phyloP scores from a whole-genome alignment of 64 coral and sea anemone species.

The Actinia equina region DNA sequence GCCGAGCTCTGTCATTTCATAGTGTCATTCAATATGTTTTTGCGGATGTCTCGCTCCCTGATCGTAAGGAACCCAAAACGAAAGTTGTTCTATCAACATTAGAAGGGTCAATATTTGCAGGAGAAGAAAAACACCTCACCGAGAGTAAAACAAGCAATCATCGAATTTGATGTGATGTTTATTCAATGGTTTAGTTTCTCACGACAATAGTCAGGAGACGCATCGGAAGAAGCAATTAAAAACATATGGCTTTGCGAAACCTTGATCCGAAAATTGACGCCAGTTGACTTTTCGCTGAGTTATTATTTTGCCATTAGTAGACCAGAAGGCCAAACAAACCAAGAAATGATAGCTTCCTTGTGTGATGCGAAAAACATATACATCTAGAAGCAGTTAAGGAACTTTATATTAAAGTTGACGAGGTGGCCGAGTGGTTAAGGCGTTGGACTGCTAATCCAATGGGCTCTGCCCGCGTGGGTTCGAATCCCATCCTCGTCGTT shows the following conservation, averaged over 20 bases:
- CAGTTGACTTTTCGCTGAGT: conserved; percentile 3
- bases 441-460: conserved; percentile 66
- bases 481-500: conserved; percentile 50
- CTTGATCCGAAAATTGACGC: background rate
- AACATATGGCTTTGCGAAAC: background rate
- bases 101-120: conserved; percentile 12
- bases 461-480: conserved; percentile 64
- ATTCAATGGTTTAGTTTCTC: background rate
- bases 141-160: conserved; percentile 19
- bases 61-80: background rate
- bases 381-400: too few species aligned
- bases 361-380: background rate
- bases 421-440: conserved; percentile 61
- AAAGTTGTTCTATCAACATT: background rate
- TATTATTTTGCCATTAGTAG: conserved; percentile 13
- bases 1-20: background rate
- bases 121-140: conserved; percentile 9
- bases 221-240: background rate
- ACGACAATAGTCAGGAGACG: background rate
- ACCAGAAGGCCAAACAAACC: conserved; percentile 4
- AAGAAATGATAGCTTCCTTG: background rate
- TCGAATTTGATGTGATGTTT: background rate
- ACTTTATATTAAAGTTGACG: background rate
- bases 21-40: conserved; percentile 9
- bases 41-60: background rate